Evolutionary conservation across 2,888 invertebrate genomes (phyloP), one percentile per base, ranked within the genome.

Genomic region (Thereva nobilitata): DNA sequence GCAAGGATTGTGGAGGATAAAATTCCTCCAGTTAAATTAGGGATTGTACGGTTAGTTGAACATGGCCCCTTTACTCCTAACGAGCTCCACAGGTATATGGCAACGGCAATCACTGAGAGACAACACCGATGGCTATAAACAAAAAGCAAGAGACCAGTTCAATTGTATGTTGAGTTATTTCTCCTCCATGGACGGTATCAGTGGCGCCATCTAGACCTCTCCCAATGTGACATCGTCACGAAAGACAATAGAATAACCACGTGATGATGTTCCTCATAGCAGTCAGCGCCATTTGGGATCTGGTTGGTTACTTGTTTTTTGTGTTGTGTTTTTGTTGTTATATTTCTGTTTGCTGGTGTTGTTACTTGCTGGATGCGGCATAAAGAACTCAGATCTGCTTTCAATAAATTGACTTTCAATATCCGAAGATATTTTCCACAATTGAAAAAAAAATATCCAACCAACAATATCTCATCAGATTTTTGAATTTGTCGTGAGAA

Each of bases 181-280:
- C 42, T 44, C 49, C 56, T 66, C 59, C 44, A 64, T 37, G 49
- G 47, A 49, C 67, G 53, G 61, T 73, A 72, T 72, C 73, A 71
- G 57, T 70, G 73, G 73, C 73, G 73, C 73, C 72, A 73, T 73
- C 73, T 72, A 72, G 69, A 73, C 73, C 72, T 72, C 70, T 72
- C 72, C 72, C 73, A 71, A 73, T 71, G 73, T 71, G 72, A 72
- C 73, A 73, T 73, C 71, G 73, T 73, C 73, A 71, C 72, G 72
- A 72, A 70, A 70, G 72, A 72, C 71, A 70, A 72, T 71, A 70
- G 72, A 67, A 69, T 64, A 70, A 69, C 68, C 70, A 70, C 69
- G 68, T 70, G 69, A 70, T 70, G 71, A 72, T 70, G 71, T 72
- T 68, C 66, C 68, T 70, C 52, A 41, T 41, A 34, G 10, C 23